phyloP scores from a whole-genome alignment of 2,888 invertebrate species.

The Dermolepida albohirtum region DNA sequence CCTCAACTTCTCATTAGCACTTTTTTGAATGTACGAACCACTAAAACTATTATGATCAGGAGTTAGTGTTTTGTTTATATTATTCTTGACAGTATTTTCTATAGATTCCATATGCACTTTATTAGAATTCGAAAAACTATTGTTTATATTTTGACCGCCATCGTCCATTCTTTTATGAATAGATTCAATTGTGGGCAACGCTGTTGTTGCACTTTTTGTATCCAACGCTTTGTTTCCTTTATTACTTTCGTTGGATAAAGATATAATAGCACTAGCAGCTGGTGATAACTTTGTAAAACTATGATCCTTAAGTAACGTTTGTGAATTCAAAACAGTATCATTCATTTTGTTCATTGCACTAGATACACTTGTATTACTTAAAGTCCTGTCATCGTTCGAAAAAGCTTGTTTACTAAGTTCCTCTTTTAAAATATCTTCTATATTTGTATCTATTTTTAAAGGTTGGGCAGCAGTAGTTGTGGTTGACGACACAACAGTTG shows the following conservation, averaged over 20 bases:
- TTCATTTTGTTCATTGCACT: conserved; percentile 64
- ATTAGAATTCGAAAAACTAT: conserved; percentile 41
- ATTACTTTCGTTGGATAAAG: conserved; percentile 43
- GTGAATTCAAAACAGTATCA: conserved; percentile 62
- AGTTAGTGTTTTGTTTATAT: conserved; percentile 56
- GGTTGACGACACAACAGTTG: conserved; percentile 62
- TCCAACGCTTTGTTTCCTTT: conserved; percentile 49
- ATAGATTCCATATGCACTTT: conserved; percentile 44
- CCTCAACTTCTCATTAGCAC: conserved; percentile 57
- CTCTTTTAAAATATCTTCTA: conserved; percentile 51
- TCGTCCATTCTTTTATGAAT: conserved; percentile 36
- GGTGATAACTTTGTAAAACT: conserved; percentile 52
- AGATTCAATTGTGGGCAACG: conserved; percentile 51
- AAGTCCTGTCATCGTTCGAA: conserved; percentile 48
- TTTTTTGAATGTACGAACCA: conserved; percentile 50
- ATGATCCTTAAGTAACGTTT: conserved; percentile 62
- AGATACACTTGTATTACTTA: conserved; percentile 64
- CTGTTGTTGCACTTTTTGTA: conserved; percentile 51
- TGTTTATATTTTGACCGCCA: conserved; percentile 40
- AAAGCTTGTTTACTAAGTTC: conserved; percentile 46
- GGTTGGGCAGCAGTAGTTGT: conserved; percentile 63
- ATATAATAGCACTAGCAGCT: conserved; percentile 48
- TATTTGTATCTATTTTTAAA: conserved; percentile 61
- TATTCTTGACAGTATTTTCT: conserved; percentile 47
- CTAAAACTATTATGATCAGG: conserved; percentile 52